Evolutionary conservation across 2,113 vertebrate species (phyloP), one percentile per base, ranked within the genome.

Genomic region (Gulo gulo): DNA sequence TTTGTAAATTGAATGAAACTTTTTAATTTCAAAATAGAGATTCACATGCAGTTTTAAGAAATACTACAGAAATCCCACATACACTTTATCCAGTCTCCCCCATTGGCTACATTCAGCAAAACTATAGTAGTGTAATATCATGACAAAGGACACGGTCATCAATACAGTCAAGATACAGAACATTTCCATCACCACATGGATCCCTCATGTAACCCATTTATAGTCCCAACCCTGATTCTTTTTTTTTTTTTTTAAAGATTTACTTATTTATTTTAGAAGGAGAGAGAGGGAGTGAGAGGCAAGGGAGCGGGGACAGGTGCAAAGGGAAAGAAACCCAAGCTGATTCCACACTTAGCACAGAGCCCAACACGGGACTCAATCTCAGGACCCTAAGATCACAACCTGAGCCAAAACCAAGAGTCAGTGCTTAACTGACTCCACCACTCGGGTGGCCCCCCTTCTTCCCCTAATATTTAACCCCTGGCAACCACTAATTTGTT

Each of bases 201-300:
- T n/a, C 55, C 20, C 4, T 47, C 47, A 16, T n/a, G 12, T 61
- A 42, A 76, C 18, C 8, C 6, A 4, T n/a, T 21, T 61, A 78
- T 24, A 47, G 12, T 34, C 36, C 69, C 20, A 39, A 20, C 26
- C 12, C 50, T 61, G 61, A 45, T 61, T 31, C 29, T 78, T 89
- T 65, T 65, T 67, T 34, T 14, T 50, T 50, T 15, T 57, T 57
- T 29, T n/a, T 18, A 8, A 69, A 69, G 34, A n/a, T 69, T 69
- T 67, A 67, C 3, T n/a, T 69, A 69, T 69, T n/a, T 65, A 34
- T 34, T n/a, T 67, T n/a, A 67, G 65, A n/a, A 18, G 34, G 65
- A 67, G 34, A 67, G 15, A n/a, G 65, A 67, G 15, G 7, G 15
- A 8, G 3, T 9, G 34, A 3, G 7, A 0, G 3, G 31, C 1